Evolutionary conservation across 2,888 invertebrate species (phyloP), one percentile per base, ranked within the genome.

Genomic region (Eupithecia tripunctaria): DNA sequence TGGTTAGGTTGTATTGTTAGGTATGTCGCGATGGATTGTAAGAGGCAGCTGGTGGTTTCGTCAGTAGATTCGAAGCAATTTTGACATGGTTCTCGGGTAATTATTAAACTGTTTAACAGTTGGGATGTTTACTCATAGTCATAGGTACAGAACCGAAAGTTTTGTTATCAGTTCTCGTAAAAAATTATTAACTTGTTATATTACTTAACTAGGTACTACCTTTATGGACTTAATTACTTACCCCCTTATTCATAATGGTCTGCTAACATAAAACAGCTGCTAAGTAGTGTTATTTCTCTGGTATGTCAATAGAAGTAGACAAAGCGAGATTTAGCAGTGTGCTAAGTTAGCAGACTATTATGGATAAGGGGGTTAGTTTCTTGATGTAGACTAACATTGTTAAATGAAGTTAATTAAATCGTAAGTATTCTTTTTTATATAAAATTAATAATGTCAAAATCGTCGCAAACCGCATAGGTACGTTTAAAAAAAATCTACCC

Each of bases 41-140:
- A 78, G 64, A 78, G 79, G 79, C 78, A 79, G 72, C 75, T 71
- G 70, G 72, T 74, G 47, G 77, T 79, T 79, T 77, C 73, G 76
- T 74, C 74, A 75, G 72, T 71, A 70, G 74, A 75, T 75, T 74
- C 32, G 64, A 73, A 74, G 72, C 72, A 75, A 78, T 78, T 70
- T 75, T 69, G 68, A 56, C 70, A 71, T 38, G 68, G 73, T 69
- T 76, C 71, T 68, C 36, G 70, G 32, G 25, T 25, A 56, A 56
- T 56, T 56, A 25, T 56, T 25, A 2, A 56, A 56, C 25, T 25
- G 21, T 51, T 56, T 56, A 10, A 5, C n/a, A 51, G 51, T 10
- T 51, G 51, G 51, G 51, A 51, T 21, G 51, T 51, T 56, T 56
- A 56, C 21, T 10, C 10, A 0, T 2, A 5, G 25, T 56, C 12